Evolutionary conservation across 2,113 vertebrate species (phyloP).

Genomic region (Malurus alboscapulatus): DNA sequence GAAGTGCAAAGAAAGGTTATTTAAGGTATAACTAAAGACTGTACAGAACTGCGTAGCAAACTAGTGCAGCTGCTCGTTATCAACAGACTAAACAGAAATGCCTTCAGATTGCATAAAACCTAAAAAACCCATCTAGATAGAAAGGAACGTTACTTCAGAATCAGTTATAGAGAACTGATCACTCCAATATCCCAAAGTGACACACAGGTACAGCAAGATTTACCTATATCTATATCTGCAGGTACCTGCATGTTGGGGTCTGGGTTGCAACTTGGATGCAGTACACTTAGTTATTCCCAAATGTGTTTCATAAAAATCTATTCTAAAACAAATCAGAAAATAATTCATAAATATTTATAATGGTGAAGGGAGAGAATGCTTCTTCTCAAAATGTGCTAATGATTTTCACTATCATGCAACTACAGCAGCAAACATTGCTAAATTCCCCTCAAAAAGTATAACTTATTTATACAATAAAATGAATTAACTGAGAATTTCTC

Average conservation of each 20-base stretch:
- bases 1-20: neutral
- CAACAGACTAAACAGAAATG: neutral
- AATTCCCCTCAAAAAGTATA: neutral
- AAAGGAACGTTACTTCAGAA: neutral
- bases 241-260: neutral
- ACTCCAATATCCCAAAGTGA: neutral
- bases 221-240: neutral
- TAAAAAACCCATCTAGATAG: rapidly evolving
- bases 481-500: conserved; percentile 24
- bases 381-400: neutral
- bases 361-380: neutral
- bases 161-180: neutral
- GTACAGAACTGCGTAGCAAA: neutral
- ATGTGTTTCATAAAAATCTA: neutral
- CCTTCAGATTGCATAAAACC: neutral
- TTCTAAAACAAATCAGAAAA: neutral
- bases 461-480: conserved; percentile 13
- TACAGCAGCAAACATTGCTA: neutral
- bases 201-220: neutral
- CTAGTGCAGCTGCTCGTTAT: neutral
- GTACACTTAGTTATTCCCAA: neutral
- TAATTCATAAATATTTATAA: conserved; percentile 14
- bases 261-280: neutral
- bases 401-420: neutral
- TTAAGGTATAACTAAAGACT: neutral